phyloP scores from a whole-genome alignment of 1,140 invertebrate genomes.

The Maniola jurtina region DNA sequence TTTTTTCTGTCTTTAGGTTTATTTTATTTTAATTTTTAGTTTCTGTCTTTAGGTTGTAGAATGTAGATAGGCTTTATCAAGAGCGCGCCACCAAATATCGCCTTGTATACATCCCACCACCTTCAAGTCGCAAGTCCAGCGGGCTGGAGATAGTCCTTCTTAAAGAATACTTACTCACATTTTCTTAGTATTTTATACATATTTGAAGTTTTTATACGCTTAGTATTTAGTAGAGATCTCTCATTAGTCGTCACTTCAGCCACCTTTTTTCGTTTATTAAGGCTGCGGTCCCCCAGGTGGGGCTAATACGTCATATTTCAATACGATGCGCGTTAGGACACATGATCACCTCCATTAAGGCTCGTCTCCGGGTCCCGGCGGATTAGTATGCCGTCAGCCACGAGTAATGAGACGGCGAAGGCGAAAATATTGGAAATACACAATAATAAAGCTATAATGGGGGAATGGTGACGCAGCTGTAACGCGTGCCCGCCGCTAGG shows the following conservation, averaged over 20 bases:
- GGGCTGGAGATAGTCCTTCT: too few relatives aligned
- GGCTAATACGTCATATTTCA: conserved; percentile 70
- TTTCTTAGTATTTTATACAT: not conserved
- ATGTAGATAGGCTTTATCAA: too few relatives aligned
- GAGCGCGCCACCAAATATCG: too few relatives aligned
- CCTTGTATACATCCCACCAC: too few relatives aligned
- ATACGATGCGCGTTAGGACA: conserved; percentile 68
- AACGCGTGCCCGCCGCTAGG: conserved; percentile 5
- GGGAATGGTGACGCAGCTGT: conserved; percentile 39
- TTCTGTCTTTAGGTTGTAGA: too few relatives aligned
- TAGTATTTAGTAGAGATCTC: not conserved
- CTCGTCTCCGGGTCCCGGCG: conserved; percentile 68
- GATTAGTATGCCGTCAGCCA: conserved; percentile 61
- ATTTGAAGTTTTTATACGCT: too few relatives aligned
- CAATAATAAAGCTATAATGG: conserved; percentile 64
- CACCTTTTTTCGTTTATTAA: conserved; percentile 54
- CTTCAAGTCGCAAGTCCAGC: too few relatives aligned
- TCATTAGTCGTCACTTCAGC: conserved; percentile 1
- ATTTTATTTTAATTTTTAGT: too few relatives aligned
- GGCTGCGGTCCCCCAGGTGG: conserved; percentile 51
- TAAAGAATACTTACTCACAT: too few relatives aligned
- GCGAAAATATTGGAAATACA: conserved; percentile 69
- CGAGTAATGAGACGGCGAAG: conserved; percentile 68
- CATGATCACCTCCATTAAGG: conserved; percentile 72
- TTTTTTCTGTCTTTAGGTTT: too few relatives aligned